These are phyloP conservation scores for Heliconius erato DNA, from an alignment of 2,888 invertebrate species.

Conservation along the genomic window DNA sequence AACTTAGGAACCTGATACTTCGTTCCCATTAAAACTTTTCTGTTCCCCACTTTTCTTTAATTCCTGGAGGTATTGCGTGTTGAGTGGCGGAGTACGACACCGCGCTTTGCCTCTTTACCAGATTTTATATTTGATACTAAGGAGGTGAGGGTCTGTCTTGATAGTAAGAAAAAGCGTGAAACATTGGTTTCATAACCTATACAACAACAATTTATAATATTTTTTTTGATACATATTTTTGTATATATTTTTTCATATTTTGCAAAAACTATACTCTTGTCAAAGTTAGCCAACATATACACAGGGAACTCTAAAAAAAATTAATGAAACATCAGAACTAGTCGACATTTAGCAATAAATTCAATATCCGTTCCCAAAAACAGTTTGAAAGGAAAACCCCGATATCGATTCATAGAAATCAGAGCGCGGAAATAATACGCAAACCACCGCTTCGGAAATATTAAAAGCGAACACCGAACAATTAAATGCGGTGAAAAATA, in stretches of 20 bases:
- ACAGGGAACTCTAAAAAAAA: background rate
- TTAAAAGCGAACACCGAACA: slow-evolving; percentile 44
- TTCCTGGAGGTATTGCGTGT: background rate
- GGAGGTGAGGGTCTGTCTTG: too few relatives aligned
- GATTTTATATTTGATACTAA: too few relatives aligned
- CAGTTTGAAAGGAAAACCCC: slow-evolving; percentile 45
- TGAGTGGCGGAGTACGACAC: background rate
- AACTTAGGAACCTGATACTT: background rate
- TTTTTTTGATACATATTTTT: background rate
- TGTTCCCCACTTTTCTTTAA: background rate
- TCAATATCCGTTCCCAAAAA: slow-evolving; percentile 45
- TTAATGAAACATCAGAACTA: slow-evolving; percentile 30
- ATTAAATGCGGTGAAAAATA: slow-evolving; percentile 35
- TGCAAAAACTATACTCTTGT: too few relatives aligned
- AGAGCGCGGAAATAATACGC: slow-evolving; percentile 51
- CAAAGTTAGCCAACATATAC: slow-evolving; percentile 27
- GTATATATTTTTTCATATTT: background rate
- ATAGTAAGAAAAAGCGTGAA: background rate
- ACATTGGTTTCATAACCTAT: background rate
- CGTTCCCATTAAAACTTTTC: background rate
- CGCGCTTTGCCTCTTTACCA: background rate
- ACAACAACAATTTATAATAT: too few relatives aligned
- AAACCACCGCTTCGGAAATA: slow-evolving; percentile 50
- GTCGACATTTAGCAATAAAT: slow-evolving; percentile 46
- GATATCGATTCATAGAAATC: slow-evolving; percentile 52